Base-by-base conservation (phyloP, 2,888 invertebrate species). In the Rapana venosa region DNA sequence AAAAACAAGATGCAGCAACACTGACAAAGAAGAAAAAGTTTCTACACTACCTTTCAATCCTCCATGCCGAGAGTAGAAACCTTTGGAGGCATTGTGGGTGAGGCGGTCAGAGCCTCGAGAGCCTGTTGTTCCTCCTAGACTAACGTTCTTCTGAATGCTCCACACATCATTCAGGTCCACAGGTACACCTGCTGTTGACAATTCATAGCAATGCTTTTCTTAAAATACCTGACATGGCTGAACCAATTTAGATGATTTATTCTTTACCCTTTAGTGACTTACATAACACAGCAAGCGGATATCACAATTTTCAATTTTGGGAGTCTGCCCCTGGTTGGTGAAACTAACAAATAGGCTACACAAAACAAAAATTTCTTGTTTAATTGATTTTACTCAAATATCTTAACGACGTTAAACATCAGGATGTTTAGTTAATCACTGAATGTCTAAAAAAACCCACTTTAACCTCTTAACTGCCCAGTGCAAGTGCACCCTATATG, bases 121-220 rank as follows among this genome's bases (percentile, higher is more conserved):
- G 2, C 90, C 91, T 20, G 91, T 91, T 26, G 92, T 92, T 81
- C 90, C 91, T 32, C 87, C 89, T 15, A 94, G 90, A 26, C 93
- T 93, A n/a, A 94, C 94, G 91, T 94, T 94, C 74, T 93, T 93
- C 91, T 94, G 93, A 87, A 95, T 94, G 90, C 94, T 95, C 95
- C 95, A 95, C 20, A 94, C 94, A 91, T 93, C 92, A 56, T 94
- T 94, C 79, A 95, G 84, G 88, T 94, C 94, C 90, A 94, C 83
- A 35, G 90, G 87, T 35, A 61, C n/a, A 11, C 61, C 81, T 58
- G 61, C 79, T 36, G 26, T 8, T n/a, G 13, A 26, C 5, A 8
- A n/a, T 20, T 22, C 77, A 77, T 26, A 26, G 70, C 70, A 70
- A 6, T 20, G 4, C 70, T 70, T 26, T 26, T 26, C 20, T 70